A percentile compares a stretch with the other conserved stretches of the same genome.
Conservation (phyloP, 2,113 vertebrate species). For the Psilopogon haemacephalus region DNA sequence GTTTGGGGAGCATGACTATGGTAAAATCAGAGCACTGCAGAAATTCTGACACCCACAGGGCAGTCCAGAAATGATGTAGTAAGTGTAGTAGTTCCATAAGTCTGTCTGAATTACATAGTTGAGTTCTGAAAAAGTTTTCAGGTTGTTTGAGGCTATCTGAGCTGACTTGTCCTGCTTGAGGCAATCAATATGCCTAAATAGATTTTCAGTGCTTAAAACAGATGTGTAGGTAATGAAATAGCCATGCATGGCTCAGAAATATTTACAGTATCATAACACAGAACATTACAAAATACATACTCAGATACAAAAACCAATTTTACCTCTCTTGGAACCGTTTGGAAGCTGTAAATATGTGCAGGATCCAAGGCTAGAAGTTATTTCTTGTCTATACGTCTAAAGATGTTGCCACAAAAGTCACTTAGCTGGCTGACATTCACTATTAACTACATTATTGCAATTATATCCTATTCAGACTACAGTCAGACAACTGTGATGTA, state of each 20-base stretch:
- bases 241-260: background rate
- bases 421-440: background rate
- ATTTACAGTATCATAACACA: background rate
- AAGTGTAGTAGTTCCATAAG: background rate
- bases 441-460: background rate
- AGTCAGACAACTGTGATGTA: conserved; percentile 17
- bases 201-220: background rate
- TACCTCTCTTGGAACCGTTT: background rate
- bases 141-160: background rate
- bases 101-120: background rate
- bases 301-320: background rate
- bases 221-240: background rate
- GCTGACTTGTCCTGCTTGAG: background rate
- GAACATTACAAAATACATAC: background rate
- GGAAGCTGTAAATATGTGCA: background rate
- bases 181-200: background rate
- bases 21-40: background rate
- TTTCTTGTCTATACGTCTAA: background rate
- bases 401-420: background rate
- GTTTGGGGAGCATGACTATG: background rate
- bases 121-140: background rate
- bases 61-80: background rate
- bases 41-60: background rate
- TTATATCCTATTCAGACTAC: background rate
- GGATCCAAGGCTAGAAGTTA: background rate